Evolutionary conservation across 2,888 invertebrate species (phyloP), one percentile per base, ranked within the genome.

Genomic region (Nematopogon swammerdamellus): DNA sequence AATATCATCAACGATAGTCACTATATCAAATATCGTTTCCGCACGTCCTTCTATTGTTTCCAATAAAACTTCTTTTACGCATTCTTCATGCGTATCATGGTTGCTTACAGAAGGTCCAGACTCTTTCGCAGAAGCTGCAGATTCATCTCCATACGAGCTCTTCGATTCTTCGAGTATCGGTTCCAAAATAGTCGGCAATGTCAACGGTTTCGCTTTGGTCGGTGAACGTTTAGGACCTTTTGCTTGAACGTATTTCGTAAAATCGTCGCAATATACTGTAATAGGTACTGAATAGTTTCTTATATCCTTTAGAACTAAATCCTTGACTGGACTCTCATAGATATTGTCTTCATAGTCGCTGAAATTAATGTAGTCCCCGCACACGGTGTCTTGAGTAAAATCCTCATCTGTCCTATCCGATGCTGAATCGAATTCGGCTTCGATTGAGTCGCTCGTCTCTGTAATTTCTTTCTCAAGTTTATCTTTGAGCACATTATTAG

Each of bases 361-460:
- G 46, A 80, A 80, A 53, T 79, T 80, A n/a, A 72, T 72, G 54
- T 80, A 80, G 56, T 75, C 77, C 0, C 80, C 80, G 59, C 73
- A 73, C n/a, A 55, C 57, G 3, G 20, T 29, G 16, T 44, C 44
- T 44, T 50, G 48, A 17, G 44, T n/a, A 0, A 68, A 62, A 16
- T 69, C 68, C 17, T 63, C 16, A 19, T 60, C 57, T 49, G 64
- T 60, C 2, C 54, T 49, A 45, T 64, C 63, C 10, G 36, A 36
- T 36, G 36, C n/a, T 14, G 36, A 36, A 14, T 36, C 36, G 11
- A 36, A 8, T 14, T 36, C 36, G 4, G 36, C 11, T 36, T 6
- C 36, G 14, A 36, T 8, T 36, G 36, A 44, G 6, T 44, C 16
- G 6, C 43, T 14, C 16, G 14, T 43, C n/a, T n/a, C n/a, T n/a